These are phyloP conservation scores for Semotilus atromaculatus DNA, from an alignment of 2,797 vertebrate species.

Conservation along the genomic window DNA sequence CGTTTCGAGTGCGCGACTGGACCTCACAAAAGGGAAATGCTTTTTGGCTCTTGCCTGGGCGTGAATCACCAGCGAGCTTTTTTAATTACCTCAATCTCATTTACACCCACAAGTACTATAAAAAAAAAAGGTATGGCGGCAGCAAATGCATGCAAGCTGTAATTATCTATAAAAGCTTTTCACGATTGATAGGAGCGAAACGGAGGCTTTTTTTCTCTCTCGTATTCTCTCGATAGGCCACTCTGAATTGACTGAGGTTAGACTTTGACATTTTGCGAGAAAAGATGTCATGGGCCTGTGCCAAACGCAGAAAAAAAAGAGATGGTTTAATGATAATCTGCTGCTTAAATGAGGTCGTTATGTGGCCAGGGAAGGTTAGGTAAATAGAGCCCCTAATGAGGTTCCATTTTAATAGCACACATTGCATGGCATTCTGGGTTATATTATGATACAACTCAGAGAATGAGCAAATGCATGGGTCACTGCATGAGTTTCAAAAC, in stretches of 20 bases:
- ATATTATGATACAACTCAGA: conserved; percentile 39
- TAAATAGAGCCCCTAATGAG: conserved; percentile 57
- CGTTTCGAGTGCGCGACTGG: conserved; percentile 65
- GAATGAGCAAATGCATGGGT: conserved; percentile 47
- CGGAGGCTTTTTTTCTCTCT: conserved; percentile 17
- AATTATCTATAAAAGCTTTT: conserved; percentile 71
- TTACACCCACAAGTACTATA: conserved; percentile 63
- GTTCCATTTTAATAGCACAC: conserved; percentile 45
- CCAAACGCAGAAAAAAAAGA: conserved; percentile 26
- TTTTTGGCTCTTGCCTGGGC: conserved; percentile 58
- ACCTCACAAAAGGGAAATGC: conserved; percentile 50
- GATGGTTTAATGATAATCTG: conserved; percentile 70
- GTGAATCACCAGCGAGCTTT: conserved; percentile 46
- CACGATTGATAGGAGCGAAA: conserved; percentile 61
- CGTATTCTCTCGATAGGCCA: conserved; percentile 56
- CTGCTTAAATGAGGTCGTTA: conserved; percentile 51
- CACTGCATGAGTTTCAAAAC: conserved; percentile 61
- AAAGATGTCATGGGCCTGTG: conserved; percentile 23
- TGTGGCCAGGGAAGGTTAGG: conserved; percentile 68
- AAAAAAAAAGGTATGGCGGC: conserved; percentile 59
- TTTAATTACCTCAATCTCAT: conserved; percentile 73
- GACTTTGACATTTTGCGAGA: conserved; percentile 64
- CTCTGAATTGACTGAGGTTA: conserved; percentile 34
- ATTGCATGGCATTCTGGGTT: conserved; percentile 29
- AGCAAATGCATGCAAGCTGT: conserved; percentile 61